A percentile compares a stretch with the other conserved stretches of the same genome.
Evolutionary conservation across 2,113 vertebrate genomes (phyloP).

Genomic region (Embiotoca jacksoni): DNA sequence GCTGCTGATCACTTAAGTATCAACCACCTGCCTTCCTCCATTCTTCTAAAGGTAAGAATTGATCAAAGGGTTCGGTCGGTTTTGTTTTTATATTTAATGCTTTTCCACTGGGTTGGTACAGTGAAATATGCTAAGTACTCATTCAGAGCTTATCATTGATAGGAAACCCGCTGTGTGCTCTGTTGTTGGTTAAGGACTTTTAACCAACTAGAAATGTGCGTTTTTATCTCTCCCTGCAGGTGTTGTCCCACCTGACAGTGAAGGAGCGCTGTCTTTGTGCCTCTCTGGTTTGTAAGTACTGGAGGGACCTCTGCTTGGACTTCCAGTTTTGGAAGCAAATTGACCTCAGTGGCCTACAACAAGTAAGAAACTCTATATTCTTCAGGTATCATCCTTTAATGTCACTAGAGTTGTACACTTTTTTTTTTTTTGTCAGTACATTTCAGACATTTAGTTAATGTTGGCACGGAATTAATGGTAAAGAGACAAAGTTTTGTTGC

Average conservation of each 20-base stretch:
- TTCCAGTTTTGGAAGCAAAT: conserved; percentile 99
- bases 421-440: too few species aligned
- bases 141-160: background rate
- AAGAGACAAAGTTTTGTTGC: background rate
- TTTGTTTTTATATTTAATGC: background rate
- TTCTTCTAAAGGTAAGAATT: conserved; percentile 93
- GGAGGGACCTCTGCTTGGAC: conserved; percentile 98
- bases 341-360: conserved; percentile 96
- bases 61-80: background rate
- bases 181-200: background rate
- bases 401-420: background rate
- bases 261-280: conserved; percentile 96
- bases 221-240: conserved; percentile 78
- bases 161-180: background rate
- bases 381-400: background rate
- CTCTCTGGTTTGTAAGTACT: conserved; percentile 98
- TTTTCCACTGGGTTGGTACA: background rate
- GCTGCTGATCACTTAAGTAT: conserved; percentile 84
- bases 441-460: too few species aligned
- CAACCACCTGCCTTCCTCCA: conserved; percentile 95
- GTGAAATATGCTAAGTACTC: background rate
- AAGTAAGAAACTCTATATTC: conserved; percentile 83
- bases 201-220: background rate
- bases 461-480: too few species aligned
- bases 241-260: conserved; percentile 96